Percentiles rank a stretch among this genome's conserved stretches.
These are phyloP conservation scores for Villa cingulata DNA, from an alignment of 2,888 invertebrate genomes.

Conservation along the genomic window DNA sequence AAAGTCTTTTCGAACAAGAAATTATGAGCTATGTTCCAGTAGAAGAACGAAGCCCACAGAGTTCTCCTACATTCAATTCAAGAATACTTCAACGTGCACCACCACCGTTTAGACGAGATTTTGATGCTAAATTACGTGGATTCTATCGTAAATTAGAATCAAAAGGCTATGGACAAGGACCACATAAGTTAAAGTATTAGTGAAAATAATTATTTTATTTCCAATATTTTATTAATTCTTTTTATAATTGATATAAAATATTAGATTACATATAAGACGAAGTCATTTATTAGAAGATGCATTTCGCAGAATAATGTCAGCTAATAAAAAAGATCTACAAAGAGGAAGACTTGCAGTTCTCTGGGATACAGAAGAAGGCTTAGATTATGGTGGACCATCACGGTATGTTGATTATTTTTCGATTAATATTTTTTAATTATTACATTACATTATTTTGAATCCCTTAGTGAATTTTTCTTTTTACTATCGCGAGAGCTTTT, in stretches of 20 bases:
- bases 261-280: conserved; percentile 79
- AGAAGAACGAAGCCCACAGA: conserved; percentile 42
- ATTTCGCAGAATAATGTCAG: conserved; percentile 91
- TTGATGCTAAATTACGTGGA: conserved; percentile 86
- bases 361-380: conserved; percentile 89
- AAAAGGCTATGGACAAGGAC: conserved; percentile 94
- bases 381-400: conserved; percentile 96
- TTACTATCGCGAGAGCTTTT: conserved; percentile 92
- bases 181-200: conserved; percentile 83
- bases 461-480: conserved; percentile 82
- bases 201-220: not conserved
- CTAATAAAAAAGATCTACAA: conserved; percentile 87
- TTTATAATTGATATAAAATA: not conserved
- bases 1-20: conserved; percentile 93
- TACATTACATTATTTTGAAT: too few species aligned
- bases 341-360: conserved; percentile 89
- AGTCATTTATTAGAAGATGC: conserved; percentile 92
- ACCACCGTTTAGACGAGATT: conserved; percentile 83
- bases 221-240: not conserved
- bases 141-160: conserved; percentile 91
- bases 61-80: conserved; percentile 61
- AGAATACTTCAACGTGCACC: conserved; percentile 66
- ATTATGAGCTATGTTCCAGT: conserved; percentile 93
- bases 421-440: not conserved
- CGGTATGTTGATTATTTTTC: conserved; percentile 21